Evolutionary conservation across 2,113 vertebrate species (phyloP), one percentile per base, ranked within the genome.

Genomic region (Festucalex cinctus): DNA sequence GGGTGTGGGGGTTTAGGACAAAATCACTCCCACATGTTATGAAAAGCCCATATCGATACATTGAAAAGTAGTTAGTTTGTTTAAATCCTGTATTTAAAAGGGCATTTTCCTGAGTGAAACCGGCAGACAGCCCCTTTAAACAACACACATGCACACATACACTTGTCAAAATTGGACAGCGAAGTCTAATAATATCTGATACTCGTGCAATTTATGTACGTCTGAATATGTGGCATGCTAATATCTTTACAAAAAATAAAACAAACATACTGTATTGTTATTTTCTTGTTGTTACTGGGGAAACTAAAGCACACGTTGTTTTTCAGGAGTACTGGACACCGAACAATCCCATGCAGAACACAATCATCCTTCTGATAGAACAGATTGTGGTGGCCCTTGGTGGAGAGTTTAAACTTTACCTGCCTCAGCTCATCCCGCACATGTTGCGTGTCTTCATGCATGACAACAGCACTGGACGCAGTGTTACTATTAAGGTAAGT

Each of bases 381-480:
- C 97, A 98, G 71, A 98, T 99, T 0, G 97, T 99, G 73, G 95
- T 99, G 37, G 96, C 97, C 2, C 90, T 99, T 0, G 97, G 97
- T 0, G 97, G 97, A 0, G 97, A 99, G 81, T 99, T 99, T 88
- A 98, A 99, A 57, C 95, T 99, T 10, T 99, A 98, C 71, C 90
- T 99, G 74, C 97, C 97, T 6, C 97, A 98, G 87, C 95, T 99
- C 41, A 97, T 99, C 75, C 97, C 97, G 1, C 97, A 98, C 86
- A 98, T 98, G 96, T 80, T 98, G 24, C 94, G 97, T 0, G 96
- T 99, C 78, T 98, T 99, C 90, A 99, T 99, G 97, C 97, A 99
- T 0, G 97, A 99, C 91, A 98, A 89, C 79, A 98, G 97, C 79
- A 88, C 93, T 1, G 94, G 94, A 0, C 96, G 97, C 56, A 92